Evolutionary conservation across 2,888 invertebrate genomes (phyloP).

Genomic region (Hirtodrosophila alboralis): DNA sequence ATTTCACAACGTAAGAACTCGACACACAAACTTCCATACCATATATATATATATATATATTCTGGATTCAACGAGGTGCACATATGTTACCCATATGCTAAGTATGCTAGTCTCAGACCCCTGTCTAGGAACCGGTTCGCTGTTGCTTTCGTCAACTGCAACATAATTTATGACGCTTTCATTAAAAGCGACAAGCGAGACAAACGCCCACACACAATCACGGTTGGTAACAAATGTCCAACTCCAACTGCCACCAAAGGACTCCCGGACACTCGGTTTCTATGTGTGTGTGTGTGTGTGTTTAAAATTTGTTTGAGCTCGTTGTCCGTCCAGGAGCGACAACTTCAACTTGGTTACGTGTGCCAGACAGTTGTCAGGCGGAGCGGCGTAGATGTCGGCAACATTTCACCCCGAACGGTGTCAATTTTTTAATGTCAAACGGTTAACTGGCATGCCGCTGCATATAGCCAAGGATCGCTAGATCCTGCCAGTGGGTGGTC

Average conservation of each 20-base stretch:
- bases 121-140: slow-evolving; percentile 30
- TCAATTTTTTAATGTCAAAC: slow-evolving; percentile 81
- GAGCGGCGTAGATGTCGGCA: slow-evolving; percentile 69
- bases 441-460: slow-evolving; percentile 72
- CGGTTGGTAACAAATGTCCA: slow-evolving; percentile 65
- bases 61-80: slow-evolving; percentile 22
- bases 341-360: slow-evolving; percentile 64
- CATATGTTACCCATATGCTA: slow-evolving; percentile 68
- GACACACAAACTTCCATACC: slow-evolving; percentile 9
- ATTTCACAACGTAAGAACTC: slow-evolving; percentile 3
- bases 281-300: slow-evolving; percentile 38
- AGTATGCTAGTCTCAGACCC: slow-evolving; percentile 43
- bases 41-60: slow-evolving; percentile 35
- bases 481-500: slow-evolving; percentile 22
- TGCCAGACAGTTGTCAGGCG: slow-evolving; percentile 77
- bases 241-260: slow-evolving; percentile 8
- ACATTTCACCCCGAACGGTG: slow-evolving; percentile 82
- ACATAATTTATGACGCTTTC: slow-evolving; percentile 83
- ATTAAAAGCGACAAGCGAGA: slow-evolving; percentile 81
- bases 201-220: slow-evolving; percentile 77
- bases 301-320: slow-evolving; percentile 58
- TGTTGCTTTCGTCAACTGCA: slow-evolving; percentile 81
- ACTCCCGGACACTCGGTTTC: slow-evolving; percentile 5
- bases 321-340: slow-evolving; percentile 22
- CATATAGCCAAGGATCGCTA: slow-evolving; percentile 39